Percentiles rank a stretch among this genome's conserved stretches.
Evolutionary conservation across 2,797 vertebrate genomes (phyloP).

Genomic region (Paramormyrops hopkinsi): DNA sequence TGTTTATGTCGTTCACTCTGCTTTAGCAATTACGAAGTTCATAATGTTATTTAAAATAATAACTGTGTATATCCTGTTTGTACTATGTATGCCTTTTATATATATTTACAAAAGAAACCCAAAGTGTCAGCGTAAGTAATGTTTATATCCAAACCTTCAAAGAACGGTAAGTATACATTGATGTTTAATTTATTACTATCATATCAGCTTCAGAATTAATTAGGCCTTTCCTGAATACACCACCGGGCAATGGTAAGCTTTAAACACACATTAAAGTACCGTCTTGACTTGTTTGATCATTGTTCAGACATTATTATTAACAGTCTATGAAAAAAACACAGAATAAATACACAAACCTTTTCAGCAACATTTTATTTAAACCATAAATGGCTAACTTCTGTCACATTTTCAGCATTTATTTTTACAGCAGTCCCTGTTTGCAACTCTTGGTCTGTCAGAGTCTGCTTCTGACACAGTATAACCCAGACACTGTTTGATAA

Average conservation of each 20-base stretch:
- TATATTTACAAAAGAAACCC: conserved; percentile 49
- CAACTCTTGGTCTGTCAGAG: background rate
- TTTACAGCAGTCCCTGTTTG: conserved; percentile 29
- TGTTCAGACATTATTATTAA: conserved; percentile 49
- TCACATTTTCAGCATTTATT: conserved; percentile 60
- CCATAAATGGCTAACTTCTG: conserved; percentile 48
- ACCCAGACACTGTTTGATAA: background rate
- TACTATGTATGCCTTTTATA: conserved; percentile 45
- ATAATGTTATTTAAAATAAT: conserved; percentile 43
- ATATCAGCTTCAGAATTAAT: conserved; percentile 66
- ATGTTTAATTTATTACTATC: conserved; percentile 66
- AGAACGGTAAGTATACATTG: conserved; percentile 59
- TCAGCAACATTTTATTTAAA: conserved; percentile 60
- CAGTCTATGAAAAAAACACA: conserved; percentile 40
- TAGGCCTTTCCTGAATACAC: conserved; percentile 50
- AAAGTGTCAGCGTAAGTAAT: conserved; percentile 45
- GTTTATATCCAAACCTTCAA: conserved; percentile 49
- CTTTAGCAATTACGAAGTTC: conserved; percentile 56
- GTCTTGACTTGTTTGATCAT: conserved; percentile 31
- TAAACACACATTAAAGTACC: conserved; percentile 48
- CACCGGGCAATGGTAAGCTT: conserved; percentile 48
- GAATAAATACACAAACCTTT: conserved; percentile 58
- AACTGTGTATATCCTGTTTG: conserved; percentile 51
- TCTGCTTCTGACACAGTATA: background rate
- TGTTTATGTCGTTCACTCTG: conserved; percentile 38